Percentiles rank a stretch among this genome's conserved stretches.
Evolutionary conservation across 2,113 vertebrate species (phyloP).

Genomic region (Uria lomvia): DNA sequence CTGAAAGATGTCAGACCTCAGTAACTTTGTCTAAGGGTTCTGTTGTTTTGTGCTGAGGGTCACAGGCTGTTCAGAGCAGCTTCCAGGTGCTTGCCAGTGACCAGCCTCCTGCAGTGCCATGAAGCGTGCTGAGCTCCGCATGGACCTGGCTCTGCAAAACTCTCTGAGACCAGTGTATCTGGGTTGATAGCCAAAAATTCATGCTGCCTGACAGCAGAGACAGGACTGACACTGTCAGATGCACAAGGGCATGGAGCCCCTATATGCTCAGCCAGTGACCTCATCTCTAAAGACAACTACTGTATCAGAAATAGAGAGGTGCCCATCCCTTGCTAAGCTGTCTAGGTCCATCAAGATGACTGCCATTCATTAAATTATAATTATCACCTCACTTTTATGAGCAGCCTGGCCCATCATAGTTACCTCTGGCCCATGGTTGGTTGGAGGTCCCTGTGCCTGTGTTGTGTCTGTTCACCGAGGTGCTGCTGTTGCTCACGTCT

Average conservation of each 20-base stretch:
- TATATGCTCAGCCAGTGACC: background rate
- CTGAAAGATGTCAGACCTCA: background rate
- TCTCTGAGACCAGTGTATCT: background rate
- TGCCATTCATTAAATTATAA: background rate
- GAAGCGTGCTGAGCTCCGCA: background rate
- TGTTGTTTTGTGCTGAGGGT: background rate
- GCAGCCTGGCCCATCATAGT: background rate
- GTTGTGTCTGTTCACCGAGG: background rate
- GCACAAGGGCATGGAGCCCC: background rate
- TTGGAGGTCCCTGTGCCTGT: background rate
- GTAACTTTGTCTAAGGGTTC: background rate
- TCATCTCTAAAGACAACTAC: background rate
- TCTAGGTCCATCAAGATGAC: background rate
- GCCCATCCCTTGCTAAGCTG: background rate
- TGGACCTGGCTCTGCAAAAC: fast-evolving
- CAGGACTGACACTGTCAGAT: background rate
- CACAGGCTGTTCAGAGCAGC: background rate
- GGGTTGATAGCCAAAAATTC: background rate
- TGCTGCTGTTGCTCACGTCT: background rate
- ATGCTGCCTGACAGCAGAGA: background rate
- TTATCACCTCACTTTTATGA: background rate
- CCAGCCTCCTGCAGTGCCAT: background rate
- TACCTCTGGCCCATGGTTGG: background rate
- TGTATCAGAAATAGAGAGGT: background rate
- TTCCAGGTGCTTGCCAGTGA: background rate